Percentiles rank a stretch among this genome's conserved stretches.
These are phyloP conservation scores for Hyaena hyaena DNA, from an alignment of 2,113 vertebrate species.

Conservation along the genomic window DNA sequence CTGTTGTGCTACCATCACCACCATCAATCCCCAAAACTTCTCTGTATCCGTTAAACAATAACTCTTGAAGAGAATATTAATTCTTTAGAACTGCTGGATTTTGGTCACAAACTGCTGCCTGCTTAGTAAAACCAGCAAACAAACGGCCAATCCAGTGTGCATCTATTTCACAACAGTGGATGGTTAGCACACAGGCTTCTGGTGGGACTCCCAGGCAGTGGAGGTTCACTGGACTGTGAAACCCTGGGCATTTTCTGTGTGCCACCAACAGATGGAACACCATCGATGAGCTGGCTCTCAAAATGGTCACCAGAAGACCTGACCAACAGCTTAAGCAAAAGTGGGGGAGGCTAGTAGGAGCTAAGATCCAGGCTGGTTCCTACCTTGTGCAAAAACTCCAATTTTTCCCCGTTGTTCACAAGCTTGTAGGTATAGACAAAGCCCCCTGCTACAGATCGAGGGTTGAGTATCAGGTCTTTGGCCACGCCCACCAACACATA, in stretches of 20 bases:
- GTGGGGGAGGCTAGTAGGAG: background rate
- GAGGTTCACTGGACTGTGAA: slow-evolving; percentile 23
- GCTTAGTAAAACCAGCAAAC: slow-evolving; percentile 29
- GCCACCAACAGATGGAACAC: background rate
- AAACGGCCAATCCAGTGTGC: slow-evolving; percentile 20
- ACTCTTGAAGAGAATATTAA: background rate
- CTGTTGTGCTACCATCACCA: background rate
- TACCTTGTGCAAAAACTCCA: slow-evolving; percentile 99
- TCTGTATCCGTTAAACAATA: background rate
- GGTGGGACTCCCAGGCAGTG: background rate
- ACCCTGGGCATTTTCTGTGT: slow-evolving; percentile 27
- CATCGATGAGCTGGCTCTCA: background rate
- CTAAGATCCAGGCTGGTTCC: slow-evolving; percentile 54
- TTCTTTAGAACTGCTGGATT: slow-evolving; percentile 23
- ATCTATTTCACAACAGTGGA: background rate
- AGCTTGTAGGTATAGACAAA: slow-evolving; percentile 98
- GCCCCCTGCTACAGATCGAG: slow-evolving; percentile 94
- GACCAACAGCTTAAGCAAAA: background rate
- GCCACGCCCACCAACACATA: slow-evolving; percentile 97
- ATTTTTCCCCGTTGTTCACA: slow-evolving; percentile 93
- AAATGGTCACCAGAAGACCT: background rate
- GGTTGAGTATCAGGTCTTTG: slow-evolving; percentile 97
- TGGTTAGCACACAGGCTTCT: slow-evolving; percentile 2
- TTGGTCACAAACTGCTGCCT: background rate
- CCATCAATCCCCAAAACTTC: background rate